These are phyloP conservation scores for Microctenopoma stevenorrisi DNA, from an alignment of 2,797 vertebrate genomes.

Conservation along the genomic window DNA sequence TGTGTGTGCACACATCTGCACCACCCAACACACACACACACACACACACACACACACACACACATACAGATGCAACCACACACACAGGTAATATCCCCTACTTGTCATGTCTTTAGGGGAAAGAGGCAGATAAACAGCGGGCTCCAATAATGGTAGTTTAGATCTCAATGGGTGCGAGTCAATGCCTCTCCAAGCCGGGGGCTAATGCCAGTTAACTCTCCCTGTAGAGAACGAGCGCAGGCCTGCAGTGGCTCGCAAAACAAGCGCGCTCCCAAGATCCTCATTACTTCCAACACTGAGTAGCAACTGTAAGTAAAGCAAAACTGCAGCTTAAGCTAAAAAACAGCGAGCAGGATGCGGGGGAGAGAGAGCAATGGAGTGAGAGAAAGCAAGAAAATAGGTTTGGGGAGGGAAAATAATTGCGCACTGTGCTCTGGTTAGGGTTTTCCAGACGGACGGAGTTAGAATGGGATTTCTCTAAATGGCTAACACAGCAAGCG, in stretches of 20 bases:
- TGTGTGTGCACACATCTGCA: constrained; percentile 65
- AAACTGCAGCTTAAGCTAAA: constrained; percentile 84
- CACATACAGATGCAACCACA: constrained; percentile 31
- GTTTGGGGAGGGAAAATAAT: constrained; percentile 75
- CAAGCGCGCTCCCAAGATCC: constrained; percentile 83
- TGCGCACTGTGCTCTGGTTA: constrained; percentile 70
- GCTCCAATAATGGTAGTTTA: constrained; percentile 81
- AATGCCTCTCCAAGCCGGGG: constrained; percentile 82
- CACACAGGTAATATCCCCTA: constrained; percentile 74
- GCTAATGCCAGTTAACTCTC: constrained; percentile 85
- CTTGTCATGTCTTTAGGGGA: constrained; percentile 75
- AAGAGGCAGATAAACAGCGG: constrained; percentile 78
- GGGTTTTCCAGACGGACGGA: constrained; percentile 67
- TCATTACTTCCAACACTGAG: constrained; percentile 83
- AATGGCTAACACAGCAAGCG: constrained; percentile 77
- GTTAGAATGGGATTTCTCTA: constrained; percentile 74
- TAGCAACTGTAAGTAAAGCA: constrained; percentile 80
- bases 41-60: constrained; percentile 24
- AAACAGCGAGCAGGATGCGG: constrained; percentile 58
- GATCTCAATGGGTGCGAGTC: constrained; percentile 82
- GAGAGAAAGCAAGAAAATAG: constrained; percentile 71
- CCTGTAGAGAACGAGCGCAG: constrained; percentile 75
- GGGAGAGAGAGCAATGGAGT: constrained; percentile 62
- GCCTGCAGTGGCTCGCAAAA: constrained; percentile 77
- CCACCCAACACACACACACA: constrained; percentile 25